These are phyloP conservation scores for Rhodophaea formosa DNA, from an alignment of 2,888 invertebrate species.

Conservation along the genomic window DNA sequence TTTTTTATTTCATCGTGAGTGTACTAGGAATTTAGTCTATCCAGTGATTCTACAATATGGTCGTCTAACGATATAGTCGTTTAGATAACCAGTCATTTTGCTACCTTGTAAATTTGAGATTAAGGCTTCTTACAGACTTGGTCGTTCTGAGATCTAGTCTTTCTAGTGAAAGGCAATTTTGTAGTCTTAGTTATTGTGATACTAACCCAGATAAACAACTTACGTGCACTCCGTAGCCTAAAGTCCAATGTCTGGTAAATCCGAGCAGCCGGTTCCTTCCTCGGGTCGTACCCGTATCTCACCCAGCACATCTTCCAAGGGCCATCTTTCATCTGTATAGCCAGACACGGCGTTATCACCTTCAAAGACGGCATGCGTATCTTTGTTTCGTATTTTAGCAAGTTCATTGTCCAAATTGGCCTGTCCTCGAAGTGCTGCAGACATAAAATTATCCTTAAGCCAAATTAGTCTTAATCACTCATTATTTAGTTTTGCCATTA, in stretches of 20 bases:
- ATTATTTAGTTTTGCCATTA: neutral
- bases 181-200: too few species aligned
- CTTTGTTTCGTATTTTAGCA: constrained; percentile 84
- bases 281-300: constrained; percentile 94
- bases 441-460: constrained; percentile 16
- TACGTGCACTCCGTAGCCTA: constrained; percentile 84
- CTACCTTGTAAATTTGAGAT: too few species aligned
- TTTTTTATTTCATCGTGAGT: too few species aligned
- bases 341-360: constrained; percentile 89
- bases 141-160: too few species aligned
- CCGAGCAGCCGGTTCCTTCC: constrained; percentile 87
- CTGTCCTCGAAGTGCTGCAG: constrained; percentile 89
- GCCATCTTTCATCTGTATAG: constrained; percentile 92
- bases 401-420: constrained; percentile 94
- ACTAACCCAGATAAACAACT: constrained; percentile 25
- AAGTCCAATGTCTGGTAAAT: constrained; percentile 95
- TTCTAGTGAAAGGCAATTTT: too few species aligned
- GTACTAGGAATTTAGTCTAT: too few species aligned
- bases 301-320: constrained; percentile 97
- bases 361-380: constrained; percentile 84
- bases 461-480: neutral
- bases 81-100: too few species aligned
- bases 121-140: too few species aligned
- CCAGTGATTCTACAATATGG: too few species aligned
- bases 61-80: too few species aligned